These are phyloP conservation scores for Notoglanidium macrostoma DNA, from an alignment of 2,797 vertebrate genomes.

Conservation along the genomic window DNA sequence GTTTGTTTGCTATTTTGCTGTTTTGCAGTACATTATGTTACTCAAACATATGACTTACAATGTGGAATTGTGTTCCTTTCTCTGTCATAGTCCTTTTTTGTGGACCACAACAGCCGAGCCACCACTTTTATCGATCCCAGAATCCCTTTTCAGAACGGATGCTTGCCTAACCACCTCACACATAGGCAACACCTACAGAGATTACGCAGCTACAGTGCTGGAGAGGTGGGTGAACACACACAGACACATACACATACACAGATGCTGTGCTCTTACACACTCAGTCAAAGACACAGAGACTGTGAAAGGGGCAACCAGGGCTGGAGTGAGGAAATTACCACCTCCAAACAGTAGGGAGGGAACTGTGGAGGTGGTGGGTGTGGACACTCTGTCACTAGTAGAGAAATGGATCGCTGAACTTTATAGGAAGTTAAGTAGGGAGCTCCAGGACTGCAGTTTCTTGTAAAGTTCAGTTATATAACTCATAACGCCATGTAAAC, in stretches of 20 bases:
- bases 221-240: constrained; percentile 79
- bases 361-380: not conserved
- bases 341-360: not conserved
- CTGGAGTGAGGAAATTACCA: not conserved
- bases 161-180: constrained; percentile 88
- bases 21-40: not conserved
- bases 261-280: not conserved
- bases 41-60: not conserved
- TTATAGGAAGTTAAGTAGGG: not conserved
- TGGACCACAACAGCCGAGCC: constrained; percentile 96
- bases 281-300: not conserved
- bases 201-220: constrained; percentile 96
- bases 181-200: constrained; percentile 93
- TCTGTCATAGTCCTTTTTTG: constrained; percentile 88
- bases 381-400: not conserved
- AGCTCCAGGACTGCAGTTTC: not conserved
- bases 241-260: not conserved
- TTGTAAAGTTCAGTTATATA: not conserved
- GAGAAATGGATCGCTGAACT: not conserved
- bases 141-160: constrained; percentile 92
- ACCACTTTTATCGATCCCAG: constrained; percentile 97
- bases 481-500: not conserved
- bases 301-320: not conserved
- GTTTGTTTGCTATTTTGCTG: not conserved
- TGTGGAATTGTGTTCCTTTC: not conserved